A percentile compares a stretch with the other conserved stretches of the same genome.
phyloP scores from a whole-genome alignment of 2,113 vertebrate genomes.

The Onychostruthus taczanowskii region DNA sequence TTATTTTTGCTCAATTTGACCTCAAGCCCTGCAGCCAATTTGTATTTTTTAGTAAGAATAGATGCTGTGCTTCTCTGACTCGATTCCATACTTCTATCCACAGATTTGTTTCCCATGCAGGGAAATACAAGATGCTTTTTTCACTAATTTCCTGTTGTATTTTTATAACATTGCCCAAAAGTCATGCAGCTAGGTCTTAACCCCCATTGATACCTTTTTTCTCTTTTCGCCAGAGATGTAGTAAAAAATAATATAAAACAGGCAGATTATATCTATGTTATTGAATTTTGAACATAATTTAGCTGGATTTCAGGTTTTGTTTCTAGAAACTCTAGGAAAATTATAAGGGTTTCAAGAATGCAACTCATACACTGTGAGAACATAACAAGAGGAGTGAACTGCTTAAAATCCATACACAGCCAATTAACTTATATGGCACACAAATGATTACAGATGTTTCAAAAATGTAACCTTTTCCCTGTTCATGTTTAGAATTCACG shows the following conservation, averaged over 20 bases:
- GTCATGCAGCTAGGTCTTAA: neutral
- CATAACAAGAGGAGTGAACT: slow-evolving; percentile 24
- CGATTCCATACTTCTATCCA: neutral
- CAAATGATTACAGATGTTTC: slow-evolving; percentile 69
- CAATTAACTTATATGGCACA: slow-evolving; percentile 46
- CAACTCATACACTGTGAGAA: neutral
- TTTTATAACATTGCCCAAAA: neutral
- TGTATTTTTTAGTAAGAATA: neutral
- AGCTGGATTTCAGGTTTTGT: neutral
- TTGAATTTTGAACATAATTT: neutral
- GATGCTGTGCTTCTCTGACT: neutral
- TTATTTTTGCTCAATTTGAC: neutral
- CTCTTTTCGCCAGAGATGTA: neutral
- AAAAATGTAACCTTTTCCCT: slow-evolving; percentile 41
- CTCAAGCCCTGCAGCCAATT: neutral
- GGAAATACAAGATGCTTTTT: neutral
- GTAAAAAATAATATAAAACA: neutral
- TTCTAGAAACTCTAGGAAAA: slow-evolving; percentile 9
- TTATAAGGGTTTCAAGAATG: slow-evolving; percentile 35
- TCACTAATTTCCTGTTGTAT: neutral
- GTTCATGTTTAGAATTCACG: slow-evolving; percentile 3
- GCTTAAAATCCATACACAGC: slow-evolving; percentile 53
- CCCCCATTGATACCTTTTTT: neutral
- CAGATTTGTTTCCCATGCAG: neutral
- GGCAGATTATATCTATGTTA: neutral